Evolutionary conservation across 2,888 invertebrate species (phyloP), one percentile per base, ranked within the genome.

Genomic region (Lissocephala sabroskyi): DNA sequence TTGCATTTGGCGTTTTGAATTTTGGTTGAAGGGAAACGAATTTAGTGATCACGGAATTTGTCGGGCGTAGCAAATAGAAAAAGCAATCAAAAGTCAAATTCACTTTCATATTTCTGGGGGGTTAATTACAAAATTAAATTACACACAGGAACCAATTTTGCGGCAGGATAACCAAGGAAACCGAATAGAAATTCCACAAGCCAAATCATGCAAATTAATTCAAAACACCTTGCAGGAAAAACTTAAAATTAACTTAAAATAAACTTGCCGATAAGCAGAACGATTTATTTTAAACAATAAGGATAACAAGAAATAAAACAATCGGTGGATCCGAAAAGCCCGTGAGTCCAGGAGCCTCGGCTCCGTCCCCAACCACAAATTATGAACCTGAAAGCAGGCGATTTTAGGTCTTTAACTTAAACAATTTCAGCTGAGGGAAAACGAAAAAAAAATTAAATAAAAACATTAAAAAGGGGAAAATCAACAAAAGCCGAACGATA

Each of bases 381-480:
- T n/a, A n/a, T n/a, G n/a, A n/a, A n/a, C n/a, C n/a, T n/a, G n/a
- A n/a, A n/a, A n/a, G n/a, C 43, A 42, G 42, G 26, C 43, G 41
- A 42, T 32, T 16, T 9, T 44, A 36, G 35, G 37, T 41, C n/a
- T 62, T 58, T 28, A 19, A 56, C 48, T 62, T 62, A 59, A 64
- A 56, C 62, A 65, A 45, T 65, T 64, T 64, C 32, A 62, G 62
- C 64, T 64, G 64, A 48, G 54, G 59, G 62, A 65, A 62, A 65
- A 28, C n/a, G 17, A 41, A 41, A 41, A 41, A 37, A 11, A 17
- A 37, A 10, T 26, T 11, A 40, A 18, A 40, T 26, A 26, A 28
- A 11, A 40, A 9, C 10, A 23, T 5, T 23, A 23, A 23, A 23
- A 3, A 23, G 23, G n/a, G n/a, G n/a, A n/a, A n/a, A n/a, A n/a